phyloP scores from a whole-genome alignment of 2,888 invertebrate species.

The Agrochola macilenta region DNA sequence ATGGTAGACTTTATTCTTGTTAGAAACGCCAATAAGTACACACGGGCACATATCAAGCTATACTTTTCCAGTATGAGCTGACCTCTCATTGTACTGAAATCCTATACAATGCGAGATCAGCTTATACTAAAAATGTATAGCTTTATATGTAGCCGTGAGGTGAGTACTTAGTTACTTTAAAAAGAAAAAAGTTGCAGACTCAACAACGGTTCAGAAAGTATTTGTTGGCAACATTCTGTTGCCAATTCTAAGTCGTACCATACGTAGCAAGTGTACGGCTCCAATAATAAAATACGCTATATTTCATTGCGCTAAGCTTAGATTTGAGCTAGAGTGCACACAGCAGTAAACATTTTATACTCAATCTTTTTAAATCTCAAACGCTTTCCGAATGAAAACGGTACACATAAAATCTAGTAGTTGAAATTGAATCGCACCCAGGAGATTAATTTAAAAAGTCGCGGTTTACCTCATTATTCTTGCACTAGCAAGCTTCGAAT shows the following conservation, averaged over 20 bases:
- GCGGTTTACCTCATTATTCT: slow-evolving; percentile 9
- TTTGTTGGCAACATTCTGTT: slow-evolving; percentile 28
- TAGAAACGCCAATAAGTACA: background rate
- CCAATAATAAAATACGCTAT: slow-evolving; percentile 56
- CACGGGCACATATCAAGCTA: too few species aligned
- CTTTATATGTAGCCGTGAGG: too few species aligned
- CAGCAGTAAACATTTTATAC: slow-evolving; percentile 45
- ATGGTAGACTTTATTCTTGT: too few species aligned
- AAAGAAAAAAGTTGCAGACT: slow-evolving; percentile 2
- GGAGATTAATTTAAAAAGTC: slow-evolving; percentile 31
- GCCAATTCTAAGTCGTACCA: slow-evolving; percentile 26
- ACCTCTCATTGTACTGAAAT: too few species aligned
- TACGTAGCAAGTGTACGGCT: slow-evolving; percentile 27
- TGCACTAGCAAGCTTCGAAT: background rate
- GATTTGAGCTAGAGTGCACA: slow-evolving; percentile 34
- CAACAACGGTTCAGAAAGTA: slow-evolving; percentile 35
- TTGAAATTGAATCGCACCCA: slow-evolving; percentile 25
- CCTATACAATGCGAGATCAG: too few species aligned
- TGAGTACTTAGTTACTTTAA: background rate
- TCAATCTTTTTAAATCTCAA: slow-evolving; percentile 56
- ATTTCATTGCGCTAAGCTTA: slow-evolving; percentile 44
- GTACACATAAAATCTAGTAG: slow-evolving; percentile 38
- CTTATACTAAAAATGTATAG: too few species aligned
- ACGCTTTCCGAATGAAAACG: slow-evolving; percentile 32
- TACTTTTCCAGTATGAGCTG: too few species aligned